Percentiles rank a stretch among this genome's conserved stretches.
Conservation (phyloP, 2,113 vertebrate genomes). For the Hucho hucho region DNA sequence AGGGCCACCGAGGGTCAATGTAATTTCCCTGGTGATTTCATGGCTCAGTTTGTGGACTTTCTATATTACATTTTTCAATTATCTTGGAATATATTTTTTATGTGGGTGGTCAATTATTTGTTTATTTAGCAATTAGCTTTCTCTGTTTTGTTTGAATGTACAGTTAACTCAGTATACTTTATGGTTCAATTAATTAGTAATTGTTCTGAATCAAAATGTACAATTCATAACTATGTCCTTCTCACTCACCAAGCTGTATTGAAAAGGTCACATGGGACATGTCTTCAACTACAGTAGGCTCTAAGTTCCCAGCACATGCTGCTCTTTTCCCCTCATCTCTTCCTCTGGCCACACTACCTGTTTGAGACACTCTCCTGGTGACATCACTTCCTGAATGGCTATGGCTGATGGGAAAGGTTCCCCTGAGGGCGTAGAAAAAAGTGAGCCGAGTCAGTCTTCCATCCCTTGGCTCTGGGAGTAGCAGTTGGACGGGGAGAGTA, state of each 20-base stretch:
- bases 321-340: not conserved
- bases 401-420: constrained; percentile 27
- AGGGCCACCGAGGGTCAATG: constrained; percentile 46
- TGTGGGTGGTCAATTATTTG: not conserved
- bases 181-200: not conserved
- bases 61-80: constrained; percentile 23
- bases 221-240: not conserved
- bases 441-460: constrained; percentile 48
- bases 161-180: not conserved
- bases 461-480: constrained; percentile 53
- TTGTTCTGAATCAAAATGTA: too few relatives aligned
- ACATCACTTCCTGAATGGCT: not conserved
- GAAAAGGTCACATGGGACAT: not conserved
- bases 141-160: not conserved
- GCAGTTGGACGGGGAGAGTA: constrained; percentile 48
- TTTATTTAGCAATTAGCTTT: not conserved
- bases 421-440: constrained; percentile 41
- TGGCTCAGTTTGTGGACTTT: not conserved
- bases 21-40: constrained; percentile 59
- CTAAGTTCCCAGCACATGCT: too few relatives aligned
- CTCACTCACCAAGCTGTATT: not conserved
- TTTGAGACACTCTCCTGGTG: not conserved
- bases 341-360: not conserved
- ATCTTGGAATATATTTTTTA: not conserved
- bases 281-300: not conserved